Evolutionary conservation across 2,888 invertebrate genomes (phyloP), one percentile per base, ranked within the genome.

Genomic region (Heliconius sara): DNA sequence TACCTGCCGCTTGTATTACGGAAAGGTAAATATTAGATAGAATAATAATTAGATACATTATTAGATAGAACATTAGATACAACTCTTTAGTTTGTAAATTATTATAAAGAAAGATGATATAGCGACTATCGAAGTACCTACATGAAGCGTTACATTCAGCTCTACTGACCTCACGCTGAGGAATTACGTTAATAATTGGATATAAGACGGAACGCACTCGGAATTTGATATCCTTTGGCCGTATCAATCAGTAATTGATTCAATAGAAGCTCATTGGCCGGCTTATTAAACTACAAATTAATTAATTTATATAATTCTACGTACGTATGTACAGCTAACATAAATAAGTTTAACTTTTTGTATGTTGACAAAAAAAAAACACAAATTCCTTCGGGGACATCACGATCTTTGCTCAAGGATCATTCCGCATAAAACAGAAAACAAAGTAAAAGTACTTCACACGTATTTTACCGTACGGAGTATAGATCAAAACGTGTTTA

Each of bases 161-260:
- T 73, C 1, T 34, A 7, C 60, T 9, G 34, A 30, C 25, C 70
- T 22, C 34, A 73, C n/a, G 60, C 22, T 75, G 34, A 63, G 60
- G 47, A 77, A 77, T 72, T 30, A 65, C 30, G 72, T 13, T 13
- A 52, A 30, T 78, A 72, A 78, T 78, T 66, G 65, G 63, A 63
- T 73, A 34, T 52, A 66, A 72, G 52, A 43, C 10, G 77, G 71
- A 77, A 72, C 65, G 34, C 52, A 25, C 72, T 77, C 52, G 39
- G 72, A 65, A 78, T 66, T 66, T 66, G 66, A 66, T 78, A 72
- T 52, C 65, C 39, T 65, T 47, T 52, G 52, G 34, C n/a, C 13
- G 34, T 57, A 34, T 22, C 34, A 70, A 47, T 16, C 25, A 70
- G 13, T 47, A 19, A 70, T 70, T 19, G n/a, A 47, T 70, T 70